phyloP scores from a whole-genome alignment of 2,797 vertebrate species.

The Thamnophis elegans region DNA sequence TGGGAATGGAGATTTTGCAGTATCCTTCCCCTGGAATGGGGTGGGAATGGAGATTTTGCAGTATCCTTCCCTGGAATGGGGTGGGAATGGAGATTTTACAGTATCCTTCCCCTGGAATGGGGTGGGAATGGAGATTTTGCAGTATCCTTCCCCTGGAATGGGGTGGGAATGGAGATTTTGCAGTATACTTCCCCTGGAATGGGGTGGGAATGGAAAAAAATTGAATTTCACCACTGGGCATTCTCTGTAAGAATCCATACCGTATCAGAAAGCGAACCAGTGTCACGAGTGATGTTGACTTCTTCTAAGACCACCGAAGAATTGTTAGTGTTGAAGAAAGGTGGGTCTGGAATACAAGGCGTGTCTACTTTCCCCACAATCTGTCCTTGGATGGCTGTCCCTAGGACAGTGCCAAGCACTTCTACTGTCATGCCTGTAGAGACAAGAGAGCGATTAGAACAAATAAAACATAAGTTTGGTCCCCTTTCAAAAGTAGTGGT shows the following conservation, averaged over 20 bases:
- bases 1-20: too few relatives aligned
- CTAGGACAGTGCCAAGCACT: conserved; percentile 87
- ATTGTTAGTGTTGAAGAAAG: conserved; percentile 38
- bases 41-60: too few relatives aligned
- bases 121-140: too few relatives aligned
- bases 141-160: too few relatives aligned
- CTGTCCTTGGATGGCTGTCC: conserved; percentile 92
- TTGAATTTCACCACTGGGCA: too few relatives aligned
- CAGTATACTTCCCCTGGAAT: too few relatives aligned
- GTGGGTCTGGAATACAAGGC: conserved; percentile 74
- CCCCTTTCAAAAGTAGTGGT: not conserved
- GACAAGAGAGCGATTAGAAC: conserved; percentile 2
- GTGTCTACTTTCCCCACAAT: conserved; percentile 83
- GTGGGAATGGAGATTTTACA: too few relatives aligned
- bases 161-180: too few relatives aligned
- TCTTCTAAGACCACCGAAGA: conserved; percentile 57
- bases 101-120: too few relatives aligned
- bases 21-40: too few relatives aligned
- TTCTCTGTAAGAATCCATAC: conserved; percentile 58
- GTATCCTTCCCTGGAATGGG: too few relatives aligned
- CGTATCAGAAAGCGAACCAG: conserved; percentile 71
- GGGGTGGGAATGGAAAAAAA: too few relatives aligned
- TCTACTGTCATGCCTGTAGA: conserved; percentile 91
- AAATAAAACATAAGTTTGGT: not conserved
- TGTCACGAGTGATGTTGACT: conserved; percentile 67